Evolutionary conservation across 2,888 invertebrate genomes (phyloP).

Genomic region (Drosophila limbata): DNA sequence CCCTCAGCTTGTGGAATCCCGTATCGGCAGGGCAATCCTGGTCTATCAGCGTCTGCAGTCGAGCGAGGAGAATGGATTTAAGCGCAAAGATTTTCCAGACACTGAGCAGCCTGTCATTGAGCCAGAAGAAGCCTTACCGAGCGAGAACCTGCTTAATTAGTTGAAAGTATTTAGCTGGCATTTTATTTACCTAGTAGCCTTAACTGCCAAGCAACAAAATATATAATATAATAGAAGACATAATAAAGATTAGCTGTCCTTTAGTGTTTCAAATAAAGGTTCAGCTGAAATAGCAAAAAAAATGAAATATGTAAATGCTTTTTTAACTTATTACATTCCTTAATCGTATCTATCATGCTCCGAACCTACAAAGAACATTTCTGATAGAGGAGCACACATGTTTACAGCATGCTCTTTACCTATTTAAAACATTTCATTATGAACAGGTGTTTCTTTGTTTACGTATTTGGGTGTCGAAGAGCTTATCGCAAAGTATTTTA

Average conservation of each 20-base stretch:
- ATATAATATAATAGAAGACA: slow-evolving; percentile 18
- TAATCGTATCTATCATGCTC: too few species aligned
- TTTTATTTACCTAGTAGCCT: slow-evolving; percentile 7
- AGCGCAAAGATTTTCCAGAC: slow-evolving; percentile 63
- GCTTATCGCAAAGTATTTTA: too few species aligned
- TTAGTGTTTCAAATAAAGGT: slow-evolving; percentile 61
- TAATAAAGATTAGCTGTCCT: slow-evolving; percentile 44
- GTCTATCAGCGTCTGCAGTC: slow-evolving; percentile 80
- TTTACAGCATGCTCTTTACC: too few species aligned
- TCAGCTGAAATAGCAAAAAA: too few species aligned
- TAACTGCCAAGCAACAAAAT: slow-evolving; percentile 43
- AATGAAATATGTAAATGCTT: too few species aligned
- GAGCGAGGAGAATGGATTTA: slow-evolving; percentile 82
- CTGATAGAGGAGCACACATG: too few species aligned
- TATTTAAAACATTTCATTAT: too few species aligned
- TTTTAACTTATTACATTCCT: too few species aligned
- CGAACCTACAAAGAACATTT: too few species aligned
- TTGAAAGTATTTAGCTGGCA: slow-evolving; percentile 21
- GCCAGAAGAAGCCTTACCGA: slow-evolving; percentile 14
- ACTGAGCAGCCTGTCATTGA: slow-evolving; percentile 14
- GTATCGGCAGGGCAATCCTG: slow-evolving; percentile 79
- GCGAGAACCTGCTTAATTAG: slow-evolving; percentile 66
- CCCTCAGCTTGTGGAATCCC: slow-evolving; percentile 72
- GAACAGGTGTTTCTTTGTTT: too few species aligned
- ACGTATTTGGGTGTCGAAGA: too few species aligned